Percentiles rank a stretch among this genome's conserved stretches.
Conservation (phyloP, 2,113 vertebrate genomes). For the Heterochromis multidens region DNA sequence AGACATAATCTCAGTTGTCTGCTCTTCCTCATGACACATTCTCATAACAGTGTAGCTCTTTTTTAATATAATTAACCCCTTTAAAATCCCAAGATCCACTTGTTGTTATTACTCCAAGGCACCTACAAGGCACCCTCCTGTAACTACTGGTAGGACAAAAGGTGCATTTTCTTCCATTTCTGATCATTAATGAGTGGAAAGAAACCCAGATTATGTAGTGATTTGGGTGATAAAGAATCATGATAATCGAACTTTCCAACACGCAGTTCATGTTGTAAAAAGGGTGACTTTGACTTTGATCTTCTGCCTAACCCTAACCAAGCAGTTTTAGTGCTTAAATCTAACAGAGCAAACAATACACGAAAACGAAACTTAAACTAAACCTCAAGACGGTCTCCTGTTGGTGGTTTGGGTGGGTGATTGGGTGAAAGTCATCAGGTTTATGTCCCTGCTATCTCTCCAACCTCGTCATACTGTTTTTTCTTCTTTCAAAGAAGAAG, state of each 20-base stretch:
- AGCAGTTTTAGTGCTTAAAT: background rate
- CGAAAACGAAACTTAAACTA: background rate
- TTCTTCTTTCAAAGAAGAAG: background rate
- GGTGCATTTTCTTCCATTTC: background rate
- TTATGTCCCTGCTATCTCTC: background rate
- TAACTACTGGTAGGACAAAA: background rate
- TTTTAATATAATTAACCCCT: background rate
- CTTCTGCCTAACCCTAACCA: background rate
- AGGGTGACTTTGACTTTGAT: background rate
- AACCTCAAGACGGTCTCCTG: too few species aligned
- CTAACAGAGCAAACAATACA: background rate
- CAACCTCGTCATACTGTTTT: background rate
- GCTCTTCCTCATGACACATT: background rate
- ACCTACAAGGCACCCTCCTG: background rate
- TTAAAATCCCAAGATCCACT: background rate
- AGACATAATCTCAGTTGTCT: background rate
- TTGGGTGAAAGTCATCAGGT: background rate
- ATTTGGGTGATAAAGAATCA: background rate
- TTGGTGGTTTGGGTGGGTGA: background rate
- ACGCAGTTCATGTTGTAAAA: background rate
- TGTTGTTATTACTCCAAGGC: background rate
- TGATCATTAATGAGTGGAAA: background rate
- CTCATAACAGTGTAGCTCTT: background rate
- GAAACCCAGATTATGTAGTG: background rate
- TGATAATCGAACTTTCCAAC: too few species aligned